Base-by-base conservation (phyloP, 2,113 vertebrate genomes). In the Petrocephalus microphthalmus region DNA sequence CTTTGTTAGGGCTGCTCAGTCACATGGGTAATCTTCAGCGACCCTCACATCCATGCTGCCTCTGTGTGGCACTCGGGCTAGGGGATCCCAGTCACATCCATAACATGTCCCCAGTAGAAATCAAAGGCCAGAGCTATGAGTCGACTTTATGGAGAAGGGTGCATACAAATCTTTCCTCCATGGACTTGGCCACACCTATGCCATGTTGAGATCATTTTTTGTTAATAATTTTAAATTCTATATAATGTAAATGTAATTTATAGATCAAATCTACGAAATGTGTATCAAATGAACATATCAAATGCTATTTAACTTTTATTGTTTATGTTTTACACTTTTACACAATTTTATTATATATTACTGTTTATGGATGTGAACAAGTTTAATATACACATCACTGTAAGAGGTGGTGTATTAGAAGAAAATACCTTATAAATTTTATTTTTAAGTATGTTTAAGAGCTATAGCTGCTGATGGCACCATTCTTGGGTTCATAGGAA, bases 1-100 rank as follows among this genome's bases (percentile, higher is more conserved):
- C 83, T 37, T 86, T 20, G 78, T 57, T 84, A 85, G 67, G 81
- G 56, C 89, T 85, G 56, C 57, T 71, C 89, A 89, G 86, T 64
- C 56, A 47, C 67, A 89, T n/a, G 64, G 53, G 78, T 81, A 82
- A 45, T 81, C 81, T 84, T 81, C 60, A 25, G 19, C 52, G 53
- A 45, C 81, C 54, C 60, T 42, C 52, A 45, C 74, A 84, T 7
- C 49, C n/a, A 33, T 54, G 53, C 17, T 19, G 53, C 17, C 53
- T 19, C 53, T 54, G 53, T 54, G 53, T 54, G 53, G 6, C 17
- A 19, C 53, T 52, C 13, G 83, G 82, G 57, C 51, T 49, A 57
- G 81, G 54, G 25, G 78, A 81, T 83, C 52, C 78, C 60, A 25
- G 56, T n/a, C 57, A 11, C 88, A 54, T 88, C 49, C 71, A 54